phyloP scores from a whole-genome alignment of 2,797 vertebrate genomes.

The Gallirallus australis region DNA sequence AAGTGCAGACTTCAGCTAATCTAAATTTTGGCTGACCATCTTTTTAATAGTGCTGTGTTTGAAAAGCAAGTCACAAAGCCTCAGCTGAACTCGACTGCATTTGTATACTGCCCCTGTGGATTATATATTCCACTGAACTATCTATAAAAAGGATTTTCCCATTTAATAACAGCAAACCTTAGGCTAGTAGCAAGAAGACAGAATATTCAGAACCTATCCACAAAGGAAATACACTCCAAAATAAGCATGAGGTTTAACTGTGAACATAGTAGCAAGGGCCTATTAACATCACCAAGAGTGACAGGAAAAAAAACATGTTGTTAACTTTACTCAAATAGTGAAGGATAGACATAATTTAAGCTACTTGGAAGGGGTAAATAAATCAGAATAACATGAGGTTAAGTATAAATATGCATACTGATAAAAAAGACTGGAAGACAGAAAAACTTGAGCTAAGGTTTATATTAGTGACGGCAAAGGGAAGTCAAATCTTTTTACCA shows the following conservation, averaged over 20 bases:
- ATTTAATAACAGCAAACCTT: neutral
- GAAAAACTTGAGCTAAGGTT: neutral
- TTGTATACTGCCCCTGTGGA: neutral
- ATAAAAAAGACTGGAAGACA: neutral
- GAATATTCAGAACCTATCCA: neutral
- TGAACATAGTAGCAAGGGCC: neutral
- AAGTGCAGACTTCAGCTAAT: neutral
- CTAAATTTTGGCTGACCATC: neutral
- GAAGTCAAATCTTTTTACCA: neutral
- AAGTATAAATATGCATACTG: neutral
- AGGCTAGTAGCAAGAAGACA: neutral
- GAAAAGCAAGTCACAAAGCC: neutral
- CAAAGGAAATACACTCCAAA: neutral
- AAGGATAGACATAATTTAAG: neutral
- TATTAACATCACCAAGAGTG: neutral
- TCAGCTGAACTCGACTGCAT: neutral
- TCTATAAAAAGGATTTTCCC: neutral
- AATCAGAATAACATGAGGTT: neutral
- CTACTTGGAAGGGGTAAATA: neutral
- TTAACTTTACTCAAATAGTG: neutral
- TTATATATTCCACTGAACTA: neutral
- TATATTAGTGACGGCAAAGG: neutral
- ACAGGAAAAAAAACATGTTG: neutral
- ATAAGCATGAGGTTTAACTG: accelerated
- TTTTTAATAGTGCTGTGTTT: neutral